These are phyloP conservation scores for Nomada ruficornis DNA, from an alignment of 2,888 invertebrate species.

Conservation along the genomic window DNA sequence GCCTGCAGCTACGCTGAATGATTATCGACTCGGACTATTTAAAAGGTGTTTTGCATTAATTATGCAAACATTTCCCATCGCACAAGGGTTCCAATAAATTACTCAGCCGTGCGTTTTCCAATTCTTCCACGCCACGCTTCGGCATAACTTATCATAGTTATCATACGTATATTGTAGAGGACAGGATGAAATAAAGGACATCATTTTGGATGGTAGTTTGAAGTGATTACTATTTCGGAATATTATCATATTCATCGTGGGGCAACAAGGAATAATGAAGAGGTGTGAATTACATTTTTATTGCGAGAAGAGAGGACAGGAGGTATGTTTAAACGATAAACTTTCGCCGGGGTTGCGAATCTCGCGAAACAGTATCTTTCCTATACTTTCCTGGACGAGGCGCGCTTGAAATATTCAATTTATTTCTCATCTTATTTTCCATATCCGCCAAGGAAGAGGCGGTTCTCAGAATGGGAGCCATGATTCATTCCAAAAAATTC, in stretches of 20 bases:
- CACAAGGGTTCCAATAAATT: conserved; percentile 33
- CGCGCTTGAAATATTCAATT: conserved; percentile 32
- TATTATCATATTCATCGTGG: neutral
- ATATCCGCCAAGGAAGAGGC: conserved; percentile 11
- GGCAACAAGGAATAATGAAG: neutral
- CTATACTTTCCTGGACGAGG: conserved; percentile 26
- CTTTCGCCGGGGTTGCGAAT: conserved; percentile 4
- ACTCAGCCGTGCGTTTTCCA: conserved; percentile 23
- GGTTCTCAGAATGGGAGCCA: neutral
- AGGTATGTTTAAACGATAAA: conserved; percentile 27
- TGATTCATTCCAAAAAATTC: neutral
- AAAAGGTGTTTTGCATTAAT: conserved; percentile 83
- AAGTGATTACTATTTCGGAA: neutral
- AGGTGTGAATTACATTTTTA: conserved; percentile 1
- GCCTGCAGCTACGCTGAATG: conserved; percentile 80
- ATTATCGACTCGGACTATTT: conserved; percentile 79
- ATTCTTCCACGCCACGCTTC: conserved; percentile 29
- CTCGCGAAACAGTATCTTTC: conserved; percentile 30
- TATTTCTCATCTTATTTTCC: conserved; percentile 4
- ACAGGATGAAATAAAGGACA: neutral
- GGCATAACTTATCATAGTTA: conserved; percentile 31
- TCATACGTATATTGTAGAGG: neutral
- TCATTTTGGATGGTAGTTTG: neutral
- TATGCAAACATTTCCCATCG: conserved; percentile 79
- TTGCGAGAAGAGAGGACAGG: neutral